phyloP scores from a whole-genome alignment of 2,888 invertebrate genomes.

The Dasypolia templi region DNA sequence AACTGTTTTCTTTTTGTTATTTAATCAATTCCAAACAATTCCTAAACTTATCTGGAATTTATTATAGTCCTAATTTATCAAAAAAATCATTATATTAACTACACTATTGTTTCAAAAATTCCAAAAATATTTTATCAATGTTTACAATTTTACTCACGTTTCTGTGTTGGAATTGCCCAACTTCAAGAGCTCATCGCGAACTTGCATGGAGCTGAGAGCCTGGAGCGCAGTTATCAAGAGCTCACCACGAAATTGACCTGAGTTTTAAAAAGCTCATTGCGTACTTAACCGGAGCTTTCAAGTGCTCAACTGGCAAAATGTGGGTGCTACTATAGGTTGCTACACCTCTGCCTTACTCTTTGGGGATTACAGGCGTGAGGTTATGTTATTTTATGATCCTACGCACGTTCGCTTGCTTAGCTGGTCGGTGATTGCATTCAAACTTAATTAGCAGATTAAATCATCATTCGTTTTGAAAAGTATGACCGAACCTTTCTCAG shows the following conservation, averaged over 20 bases:
- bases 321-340: too few relatives aligned
- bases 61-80: neutral
- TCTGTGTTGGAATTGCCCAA: too few relatives aligned
- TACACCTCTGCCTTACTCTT: too few relatives aligned
- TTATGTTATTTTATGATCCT: too few relatives aligned
- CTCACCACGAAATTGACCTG: neutral
- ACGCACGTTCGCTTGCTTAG: neutral
- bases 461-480: neutral
- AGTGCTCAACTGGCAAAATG: too few relatives aligned
- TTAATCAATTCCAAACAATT: neutral
- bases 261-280: neutral
- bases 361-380: too few relatives aligned
- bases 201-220: neutral
- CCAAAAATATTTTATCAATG: neutral
- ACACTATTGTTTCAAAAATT: neutral
- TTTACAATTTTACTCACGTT: conserved; percentile 1
- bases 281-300: neutral
- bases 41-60: neutral
- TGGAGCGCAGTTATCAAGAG: too few relatives aligned
- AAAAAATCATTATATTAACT: neutral
- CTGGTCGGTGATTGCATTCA: neutral
- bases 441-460: neutral
- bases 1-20: neutral
- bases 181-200: neutral
- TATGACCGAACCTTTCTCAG: neutral